Percentiles rank a stretch among this genome's conserved stretches.
phyloP scores from a whole-genome alignment of 2,113 vertebrate species.

The Neofelis nebulosa region DNA sequence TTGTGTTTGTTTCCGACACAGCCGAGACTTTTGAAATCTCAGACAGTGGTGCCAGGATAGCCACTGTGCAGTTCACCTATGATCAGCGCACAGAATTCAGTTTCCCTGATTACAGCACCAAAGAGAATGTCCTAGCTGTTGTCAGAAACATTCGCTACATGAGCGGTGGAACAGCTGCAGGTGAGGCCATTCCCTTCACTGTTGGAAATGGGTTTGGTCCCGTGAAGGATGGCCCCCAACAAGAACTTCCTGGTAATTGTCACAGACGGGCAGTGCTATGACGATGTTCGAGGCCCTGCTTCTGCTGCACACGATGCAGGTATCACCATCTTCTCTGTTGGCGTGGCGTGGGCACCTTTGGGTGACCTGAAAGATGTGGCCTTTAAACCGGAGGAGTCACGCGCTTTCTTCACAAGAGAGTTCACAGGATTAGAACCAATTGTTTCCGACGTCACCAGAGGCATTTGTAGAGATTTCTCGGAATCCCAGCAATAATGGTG shows the following conservation, averaged over 20 bases:
- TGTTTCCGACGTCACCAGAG: slow-evolving; percentile 88
- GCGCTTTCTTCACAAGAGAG: slow-evolving; percentile 95
- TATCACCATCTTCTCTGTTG: slow-evolving; percentile 93
- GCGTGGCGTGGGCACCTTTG: slow-evolving; percentile 95
- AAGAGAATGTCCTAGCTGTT: slow-evolving; percentile 88
- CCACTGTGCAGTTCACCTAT: slow-evolving; percentile 96
- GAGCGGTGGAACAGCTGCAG: slow-evolving; percentile 96
- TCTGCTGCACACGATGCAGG: slow-evolving; percentile 91
- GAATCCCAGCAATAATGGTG: slow-evolving; percentile 88
- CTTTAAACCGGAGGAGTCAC: slow-evolving; percentile 93
- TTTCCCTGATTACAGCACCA: slow-evolving; percentile 88
- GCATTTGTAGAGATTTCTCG: slow-evolving; percentile 94
- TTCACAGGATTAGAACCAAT: slow-evolving; percentile 93
- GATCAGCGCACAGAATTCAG: slow-evolving; percentile 92
- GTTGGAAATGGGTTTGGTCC: slow-evolving; percentile 89
- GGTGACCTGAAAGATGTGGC: slow-evolving; percentile 95
- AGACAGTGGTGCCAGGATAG: slow-evolving; percentile 92
- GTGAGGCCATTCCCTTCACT: slow-evolving; percentile 92
- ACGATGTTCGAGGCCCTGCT: slow-evolving; percentile 91
- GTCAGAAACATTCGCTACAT: slow-evolving; percentile 92
- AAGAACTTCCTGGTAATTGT: slow-evolving; percentile 94
- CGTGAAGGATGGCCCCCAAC: slow-evolving; percentile 84
- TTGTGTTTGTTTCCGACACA: slow-evolving; percentile 91
- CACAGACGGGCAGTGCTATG: slow-evolving; percentile 97
- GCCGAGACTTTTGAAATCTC: slow-evolving; percentile 93